These are phyloP conservation scores for Aplochiton taeniatus DNA, from an alignment of 2,797 vertebrate genomes.

Conservation along the genomic window DNA sequence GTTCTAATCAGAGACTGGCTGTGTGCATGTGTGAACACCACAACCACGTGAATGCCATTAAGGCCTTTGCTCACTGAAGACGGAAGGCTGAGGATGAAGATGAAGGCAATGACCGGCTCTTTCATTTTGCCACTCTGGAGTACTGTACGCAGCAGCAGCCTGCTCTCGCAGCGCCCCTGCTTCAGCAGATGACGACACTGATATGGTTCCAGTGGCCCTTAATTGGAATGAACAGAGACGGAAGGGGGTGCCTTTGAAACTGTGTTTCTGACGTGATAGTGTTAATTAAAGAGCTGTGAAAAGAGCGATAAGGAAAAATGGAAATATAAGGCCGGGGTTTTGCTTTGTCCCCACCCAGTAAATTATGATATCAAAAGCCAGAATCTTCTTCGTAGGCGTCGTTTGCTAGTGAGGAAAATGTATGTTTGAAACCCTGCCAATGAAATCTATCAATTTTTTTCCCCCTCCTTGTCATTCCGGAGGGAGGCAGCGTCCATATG, in stretches of 20 bases:
- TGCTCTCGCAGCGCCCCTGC: constrained; percentile 32
- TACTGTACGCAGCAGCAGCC: not conserved
- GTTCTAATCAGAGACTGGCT: constrained; percentile 29
- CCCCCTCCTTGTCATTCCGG: too few relatives aligned
- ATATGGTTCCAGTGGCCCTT: constrained; percentile 56
- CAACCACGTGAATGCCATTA: constrained; percentile 30
- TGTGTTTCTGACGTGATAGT: constrained; percentile 46
- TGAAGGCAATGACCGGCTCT: constrained; percentile 14
- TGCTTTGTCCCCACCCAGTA: constrained; percentile 10
- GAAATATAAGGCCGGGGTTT: constrained; percentile 33
- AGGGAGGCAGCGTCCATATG: too few relatives aligned
- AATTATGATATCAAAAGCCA: not conserved
- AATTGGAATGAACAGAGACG: constrained; percentile 62
- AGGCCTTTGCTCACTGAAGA: constrained; percentile 17
- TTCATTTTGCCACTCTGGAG: constrained; percentile 4
- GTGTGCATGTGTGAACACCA: constrained; percentile 33
- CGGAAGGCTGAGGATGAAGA: constrained; percentile 15
- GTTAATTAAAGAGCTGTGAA: constrained; percentile 65
- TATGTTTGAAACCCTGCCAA: too few relatives aligned
- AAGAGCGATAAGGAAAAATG: constrained; percentile 55
- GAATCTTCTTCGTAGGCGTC: not conserved
- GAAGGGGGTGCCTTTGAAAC: constrained; percentile 52
- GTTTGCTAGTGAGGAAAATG: too few relatives aligned
- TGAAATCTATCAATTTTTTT: too few relatives aligned
- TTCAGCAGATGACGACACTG: constrained; percentile 59